These are phyloP conservation scores for Cybosia mesomella DNA, from an alignment of 2,888 invertebrate genomes.

Conservation along the genomic window DNA sequence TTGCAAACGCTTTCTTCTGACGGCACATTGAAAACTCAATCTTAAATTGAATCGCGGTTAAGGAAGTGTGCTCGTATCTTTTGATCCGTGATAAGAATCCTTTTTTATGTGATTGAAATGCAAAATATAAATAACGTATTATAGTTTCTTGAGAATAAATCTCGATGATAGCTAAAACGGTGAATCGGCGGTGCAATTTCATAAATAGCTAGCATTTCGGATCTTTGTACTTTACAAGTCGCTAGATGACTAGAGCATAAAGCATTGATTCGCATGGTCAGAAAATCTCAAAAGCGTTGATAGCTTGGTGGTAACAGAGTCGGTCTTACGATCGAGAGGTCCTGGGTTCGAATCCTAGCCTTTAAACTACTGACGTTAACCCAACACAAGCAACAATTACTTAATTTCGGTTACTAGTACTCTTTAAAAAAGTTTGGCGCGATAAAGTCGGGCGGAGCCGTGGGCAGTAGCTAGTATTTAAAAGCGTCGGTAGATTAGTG, in stretches of 20 bases:
- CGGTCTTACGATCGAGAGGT: too few relatives aligned
- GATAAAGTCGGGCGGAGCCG: too few relatives aligned
- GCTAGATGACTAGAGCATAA: background rate
- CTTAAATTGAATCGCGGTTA: conserved; percentile 38
- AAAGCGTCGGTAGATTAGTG: too few relatives aligned
- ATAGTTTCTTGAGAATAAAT: background rate
- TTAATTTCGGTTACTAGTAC: too few relatives aligned
- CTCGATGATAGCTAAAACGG: background rate
- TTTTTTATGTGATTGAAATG: background rate
- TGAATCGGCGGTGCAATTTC: background rate
- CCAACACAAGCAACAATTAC: too few relatives aligned
- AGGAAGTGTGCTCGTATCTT: conserved; percentile 27
- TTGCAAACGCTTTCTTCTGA: conserved; percentile 39
- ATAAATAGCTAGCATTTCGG: too few relatives aligned
- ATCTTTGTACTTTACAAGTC: background rate
- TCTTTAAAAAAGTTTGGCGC: too few relatives aligned
- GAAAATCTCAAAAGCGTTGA: too few relatives aligned
- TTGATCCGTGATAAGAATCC: conserved; percentile 17
- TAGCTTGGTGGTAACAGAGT: too few relatives aligned
- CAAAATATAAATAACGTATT: background rate
- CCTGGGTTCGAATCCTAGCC: too few relatives aligned
- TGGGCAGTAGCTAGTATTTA: too few relatives aligned
- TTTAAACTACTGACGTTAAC: too few relatives aligned
- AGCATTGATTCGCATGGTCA: background rate
- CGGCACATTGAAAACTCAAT: conserved; percentile 38